A percentile compares a stretch with the other conserved stretches of the same genome.
Evolutionary conservation across 2,888 invertebrate species (phyloP).

Genomic region (Lampropteryx suffumata): DNA sequence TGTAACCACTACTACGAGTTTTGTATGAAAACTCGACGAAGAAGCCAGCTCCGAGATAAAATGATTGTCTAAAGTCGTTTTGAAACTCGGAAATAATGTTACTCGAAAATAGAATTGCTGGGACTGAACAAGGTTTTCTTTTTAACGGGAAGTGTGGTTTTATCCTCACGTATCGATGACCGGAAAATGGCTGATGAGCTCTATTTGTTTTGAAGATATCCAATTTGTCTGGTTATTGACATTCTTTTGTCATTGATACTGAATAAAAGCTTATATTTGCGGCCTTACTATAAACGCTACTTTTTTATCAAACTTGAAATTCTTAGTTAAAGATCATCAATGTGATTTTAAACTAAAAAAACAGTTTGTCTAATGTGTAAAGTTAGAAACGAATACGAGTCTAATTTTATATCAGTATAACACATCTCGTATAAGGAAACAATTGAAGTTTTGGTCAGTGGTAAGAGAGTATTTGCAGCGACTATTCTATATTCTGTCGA

Average conservation of each 20-base stretch:
- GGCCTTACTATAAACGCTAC: no score
- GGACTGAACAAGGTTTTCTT: constrained; percentile 26
- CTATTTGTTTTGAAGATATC: constrained; percentile 24
- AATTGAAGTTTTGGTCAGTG: constrained; percentile 51
- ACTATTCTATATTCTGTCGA: constrained; percentile 26
- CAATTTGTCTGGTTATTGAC: constrained; percentile 3
- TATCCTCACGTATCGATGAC: constrained; percentile 32
- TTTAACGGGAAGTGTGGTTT: constrained; percentile 24
- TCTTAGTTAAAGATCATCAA: no score
- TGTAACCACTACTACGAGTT: constrained; percentile 56
- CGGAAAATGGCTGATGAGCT: constrained; percentile 29
- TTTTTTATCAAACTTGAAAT: no score
- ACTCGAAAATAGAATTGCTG: constrained; percentile 31
- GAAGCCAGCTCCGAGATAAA: constrained; percentile 25
- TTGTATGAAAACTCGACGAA: constrained; percentile 37
- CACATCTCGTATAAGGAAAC: constrained; percentile 49
- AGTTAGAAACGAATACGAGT: no score
- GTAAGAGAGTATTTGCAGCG: constrained; percentile 60
- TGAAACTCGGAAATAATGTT: constrained; percentile 33
- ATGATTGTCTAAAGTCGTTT: constrained; percentile 30
- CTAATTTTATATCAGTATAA: no score
- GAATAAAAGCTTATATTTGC: constrained; percentile 23
- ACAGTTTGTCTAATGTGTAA: no score
- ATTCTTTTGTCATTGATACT: constrained; percentile 11
- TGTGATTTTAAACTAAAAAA: no score